Conservation (phyloP, 2,797 vertebrate species). For the Sebastes oblongus region DNA sequence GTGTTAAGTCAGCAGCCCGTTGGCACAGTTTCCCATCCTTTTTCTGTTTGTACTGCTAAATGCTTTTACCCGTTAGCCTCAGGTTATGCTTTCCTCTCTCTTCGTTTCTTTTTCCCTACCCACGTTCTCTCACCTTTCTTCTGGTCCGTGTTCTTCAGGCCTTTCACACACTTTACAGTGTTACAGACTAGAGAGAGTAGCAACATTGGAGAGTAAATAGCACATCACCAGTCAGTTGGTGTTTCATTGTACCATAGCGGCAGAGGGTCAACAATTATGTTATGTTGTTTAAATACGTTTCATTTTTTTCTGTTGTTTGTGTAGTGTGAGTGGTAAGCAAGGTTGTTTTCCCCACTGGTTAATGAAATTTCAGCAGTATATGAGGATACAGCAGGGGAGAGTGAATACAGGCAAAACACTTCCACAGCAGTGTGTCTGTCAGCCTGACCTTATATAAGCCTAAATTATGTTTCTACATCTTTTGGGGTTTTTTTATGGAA, state of each 20-base stretch:
- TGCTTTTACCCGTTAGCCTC: slow-evolving; percentile 42
- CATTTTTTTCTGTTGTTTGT: not conserved
- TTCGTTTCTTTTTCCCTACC: not conserved
- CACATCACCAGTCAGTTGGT: not conserved
- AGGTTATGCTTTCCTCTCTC: slow-evolving; percentile 38
- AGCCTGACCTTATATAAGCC: not conserved
- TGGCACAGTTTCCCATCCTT: slow-evolving; percentile 37
- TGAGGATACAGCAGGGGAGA: not conserved
- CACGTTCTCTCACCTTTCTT: slow-evolving; percentile 40
- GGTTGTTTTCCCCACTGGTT: not conserved
- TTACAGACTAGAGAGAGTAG: slow-evolving; percentile 6
- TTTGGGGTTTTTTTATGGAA: not conserved
- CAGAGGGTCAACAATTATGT: not conserved
- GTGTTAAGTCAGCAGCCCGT: slow-evolving; percentile 56
- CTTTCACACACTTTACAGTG: slow-evolving; percentile 27
- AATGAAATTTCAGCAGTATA: not conserved
- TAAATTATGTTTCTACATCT: not conserved
- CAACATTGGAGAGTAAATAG: not conserved
- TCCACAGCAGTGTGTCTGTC: not conserved
- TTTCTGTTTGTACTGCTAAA: slow-evolving; percentile 57
- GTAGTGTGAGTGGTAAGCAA: not conserved
- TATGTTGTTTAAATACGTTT: not conserved
- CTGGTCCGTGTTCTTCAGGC: slow-evolving; percentile 1
- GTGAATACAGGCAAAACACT: not conserved
- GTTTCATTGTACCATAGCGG: not conserved